phyloP scores from a whole-genome alignment of 2,888 invertebrate species.

The Limnephilus auricula region DNA sequence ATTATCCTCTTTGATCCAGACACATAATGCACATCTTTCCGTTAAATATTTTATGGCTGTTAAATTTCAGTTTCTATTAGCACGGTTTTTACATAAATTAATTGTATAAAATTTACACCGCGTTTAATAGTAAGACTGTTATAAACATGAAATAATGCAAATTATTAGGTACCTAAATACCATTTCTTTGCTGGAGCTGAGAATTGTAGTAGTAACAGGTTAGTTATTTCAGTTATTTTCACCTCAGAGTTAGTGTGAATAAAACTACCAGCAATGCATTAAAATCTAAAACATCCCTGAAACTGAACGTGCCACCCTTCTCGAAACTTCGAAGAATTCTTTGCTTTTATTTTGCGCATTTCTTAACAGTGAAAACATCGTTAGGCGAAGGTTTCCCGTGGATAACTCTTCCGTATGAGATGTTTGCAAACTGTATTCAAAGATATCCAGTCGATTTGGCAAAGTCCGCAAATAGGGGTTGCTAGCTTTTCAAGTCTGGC shows the following conservation, averaged over 20 bases:
- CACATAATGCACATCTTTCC: too few relatives aligned
- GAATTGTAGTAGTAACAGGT: too few relatives aligned
- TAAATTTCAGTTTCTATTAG: too few relatives aligned
- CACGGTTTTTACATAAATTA: too few relatives aligned
- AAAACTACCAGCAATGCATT: not conserved
- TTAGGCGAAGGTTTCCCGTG: conserved; percentile 49
- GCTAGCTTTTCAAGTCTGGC: conserved; percentile 60
- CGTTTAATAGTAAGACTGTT: too few relatives aligned
- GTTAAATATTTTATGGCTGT: too few relatives aligned
- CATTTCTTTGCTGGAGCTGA: too few relatives aligned
- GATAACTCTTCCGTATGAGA: conserved; percentile 25
- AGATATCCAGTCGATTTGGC: conserved; percentile 59
- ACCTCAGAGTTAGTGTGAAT: not conserved
- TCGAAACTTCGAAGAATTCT: conserved; percentile 23
- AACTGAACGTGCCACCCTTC: not conserved
- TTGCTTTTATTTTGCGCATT: conserved; percentile 55
- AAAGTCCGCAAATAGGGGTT: conserved; percentile 45
- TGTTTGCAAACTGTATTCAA: conserved; percentile 66
- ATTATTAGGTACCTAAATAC: too few relatives aligned
- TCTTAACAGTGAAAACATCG: conserved; percentile 59
- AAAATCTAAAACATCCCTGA: not conserved
- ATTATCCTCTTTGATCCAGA: too few relatives aligned
- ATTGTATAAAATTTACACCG: too few relatives aligned
- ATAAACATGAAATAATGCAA: too few relatives aligned
- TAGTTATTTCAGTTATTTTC: too few relatives aligned